Evolutionary conservation across 2,888 invertebrate species (phyloP).

Genomic region (Polydrusus pterygomalis): DNA sequence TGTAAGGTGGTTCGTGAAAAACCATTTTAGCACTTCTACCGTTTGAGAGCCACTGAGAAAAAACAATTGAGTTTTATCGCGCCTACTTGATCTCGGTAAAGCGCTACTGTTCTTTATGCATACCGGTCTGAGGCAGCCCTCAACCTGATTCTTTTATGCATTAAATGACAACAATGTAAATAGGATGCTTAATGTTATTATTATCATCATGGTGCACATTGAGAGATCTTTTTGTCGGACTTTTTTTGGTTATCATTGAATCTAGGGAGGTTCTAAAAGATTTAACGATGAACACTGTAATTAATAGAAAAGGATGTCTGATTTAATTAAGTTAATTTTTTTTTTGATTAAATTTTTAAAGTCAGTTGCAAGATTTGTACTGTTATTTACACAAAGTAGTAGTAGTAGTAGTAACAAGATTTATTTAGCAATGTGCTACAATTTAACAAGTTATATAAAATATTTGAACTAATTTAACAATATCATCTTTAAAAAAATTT

Average conservation of each 20-base stretch:
- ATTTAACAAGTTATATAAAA: no score
- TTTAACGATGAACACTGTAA: background rate
- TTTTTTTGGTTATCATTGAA: background rate
- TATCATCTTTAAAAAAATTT: no score
- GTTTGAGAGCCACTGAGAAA: slow-evolving; percentile 61
- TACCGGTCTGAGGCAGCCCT: slow-evolving; percentile 57
- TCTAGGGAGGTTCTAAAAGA: background rate
- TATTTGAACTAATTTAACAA: no score
- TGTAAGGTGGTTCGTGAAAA: no score
- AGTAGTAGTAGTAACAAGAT: no score
- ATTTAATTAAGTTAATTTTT: no score
- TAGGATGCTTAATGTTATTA: slow-evolving; percentile 53
- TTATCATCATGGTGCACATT: slow-evolving; percentile 53
- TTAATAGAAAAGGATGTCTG: no score
- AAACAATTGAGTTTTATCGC: slow-evolving; percentile 69
- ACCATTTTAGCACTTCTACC: background rate
- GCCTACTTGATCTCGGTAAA: slow-evolving; percentile 68
- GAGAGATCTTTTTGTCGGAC: slow-evolving; percentile 24
- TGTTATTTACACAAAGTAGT: no score
- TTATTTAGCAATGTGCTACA: no score
- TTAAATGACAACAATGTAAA: slow-evolving; percentile 58
- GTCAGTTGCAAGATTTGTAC: no score
- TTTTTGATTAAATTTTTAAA: no score
- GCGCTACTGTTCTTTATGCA: slow-evolving; percentile 63
- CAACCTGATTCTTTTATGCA: slow-evolving; percentile 59